Evolutionary conservation across 2,113 vertebrate species (phyloP).

Genomic region (Felis catus): DNA sequence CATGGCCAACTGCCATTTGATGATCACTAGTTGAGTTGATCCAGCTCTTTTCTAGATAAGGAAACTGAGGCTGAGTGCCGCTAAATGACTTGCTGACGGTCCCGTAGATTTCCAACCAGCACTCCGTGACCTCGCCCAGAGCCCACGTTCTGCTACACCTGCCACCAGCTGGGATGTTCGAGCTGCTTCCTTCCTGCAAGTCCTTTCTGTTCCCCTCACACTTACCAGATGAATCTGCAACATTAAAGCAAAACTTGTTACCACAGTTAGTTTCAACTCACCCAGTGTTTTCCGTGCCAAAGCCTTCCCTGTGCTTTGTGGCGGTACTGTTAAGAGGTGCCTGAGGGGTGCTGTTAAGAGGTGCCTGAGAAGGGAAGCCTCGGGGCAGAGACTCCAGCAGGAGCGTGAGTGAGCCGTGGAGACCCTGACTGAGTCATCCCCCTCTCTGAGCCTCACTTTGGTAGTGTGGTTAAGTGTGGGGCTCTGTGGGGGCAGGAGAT

Average conservation of each 20-base stretch:
- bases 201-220: background rate
- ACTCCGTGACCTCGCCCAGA: background rate
- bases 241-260: background rate
- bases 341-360: background rate
- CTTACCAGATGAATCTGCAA: background rate
- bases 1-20: background rate
- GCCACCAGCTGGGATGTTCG: background rate
- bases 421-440: too few species aligned
- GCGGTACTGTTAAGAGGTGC: background rate
- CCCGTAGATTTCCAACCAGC: background rate
- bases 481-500: background rate
- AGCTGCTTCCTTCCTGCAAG: background rate
- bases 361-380: background rate
- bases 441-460: background rate
- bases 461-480: background rate
- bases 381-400: rapidly evolving
- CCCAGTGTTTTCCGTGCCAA: background rate
- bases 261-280: background rate
- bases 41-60: background rate
- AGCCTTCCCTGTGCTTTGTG: too few species aligned
- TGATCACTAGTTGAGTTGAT: background rate
- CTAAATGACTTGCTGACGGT: background rate
- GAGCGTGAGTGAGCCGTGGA: background rate
- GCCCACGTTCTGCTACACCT: background rate
- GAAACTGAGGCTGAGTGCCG: background rate